Conservation (phyloP, 2,113 vertebrate genomes). For the Neoarius graeffei region DNA sequence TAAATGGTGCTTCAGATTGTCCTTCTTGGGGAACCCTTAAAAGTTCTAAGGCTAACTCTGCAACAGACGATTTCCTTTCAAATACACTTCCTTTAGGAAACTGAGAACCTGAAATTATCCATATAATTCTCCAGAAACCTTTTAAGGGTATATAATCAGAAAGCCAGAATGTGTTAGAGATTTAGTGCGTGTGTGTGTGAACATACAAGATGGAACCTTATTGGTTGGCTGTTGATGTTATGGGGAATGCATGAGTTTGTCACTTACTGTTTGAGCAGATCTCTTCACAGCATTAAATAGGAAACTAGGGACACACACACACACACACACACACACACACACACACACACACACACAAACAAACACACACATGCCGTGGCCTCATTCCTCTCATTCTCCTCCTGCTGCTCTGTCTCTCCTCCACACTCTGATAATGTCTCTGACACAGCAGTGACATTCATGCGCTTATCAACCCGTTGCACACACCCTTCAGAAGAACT, state of each 20-base stretch:
- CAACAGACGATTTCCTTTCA: background rate
- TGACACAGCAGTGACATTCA: slow-evolving; percentile 10
- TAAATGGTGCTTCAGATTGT: background rate
- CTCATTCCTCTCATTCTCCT: slow-evolving; percentile 29
- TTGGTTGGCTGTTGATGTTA: background rate
- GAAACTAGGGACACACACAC: background rate
- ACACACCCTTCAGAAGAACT: slow-evolving; percentile 14
- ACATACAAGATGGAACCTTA: background rate
- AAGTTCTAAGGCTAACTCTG: background rate
- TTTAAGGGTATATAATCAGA: background rate
- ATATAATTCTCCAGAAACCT: background rate
- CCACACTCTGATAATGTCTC: slow-evolving; percentile 8
- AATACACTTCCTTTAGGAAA: background rate
- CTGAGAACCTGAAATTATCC: background rate
- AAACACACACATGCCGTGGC: background rate
- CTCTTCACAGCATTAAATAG: background rate
- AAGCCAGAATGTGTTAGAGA: background rate
- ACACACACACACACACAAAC: background rate
- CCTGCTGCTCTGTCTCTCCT: background rate
- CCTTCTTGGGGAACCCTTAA: background rate
- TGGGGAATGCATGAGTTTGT: background rate
- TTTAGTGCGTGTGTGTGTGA: background rate
- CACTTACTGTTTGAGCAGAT: background rate
- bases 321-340: slow-evolving; percentile 6
- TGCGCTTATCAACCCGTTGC: slow-evolving; percentile 13